Base-by-base conservation (phyloP, 2,888 invertebrate genomes). In the Stenotaenia linearis region DNA sequence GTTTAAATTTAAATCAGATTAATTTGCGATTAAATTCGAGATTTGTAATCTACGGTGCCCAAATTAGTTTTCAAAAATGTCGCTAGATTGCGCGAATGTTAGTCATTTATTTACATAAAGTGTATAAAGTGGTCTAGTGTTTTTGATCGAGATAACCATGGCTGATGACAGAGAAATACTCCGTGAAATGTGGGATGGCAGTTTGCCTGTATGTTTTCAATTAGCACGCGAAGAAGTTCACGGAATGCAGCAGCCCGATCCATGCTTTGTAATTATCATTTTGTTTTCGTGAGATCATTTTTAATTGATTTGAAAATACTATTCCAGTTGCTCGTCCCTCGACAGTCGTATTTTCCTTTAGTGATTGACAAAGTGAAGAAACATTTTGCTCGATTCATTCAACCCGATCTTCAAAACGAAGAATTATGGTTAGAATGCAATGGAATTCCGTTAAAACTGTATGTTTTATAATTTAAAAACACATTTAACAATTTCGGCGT, bases 391-490 rank as follows among this genome's bases (percentile, higher is more conserved):
- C 91, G 93, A 80, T 93, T 91, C 85, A 91, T 96, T 84, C 91
- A 92, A 35, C 91, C 91, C 85, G 93, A 93, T 83, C 92, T 92
- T 85, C 91, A 92, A 80, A 93, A 94, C 82, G 91, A 91, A 83
- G 96, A 96, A 87, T 93, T 97, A 90, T 98, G 98, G 97, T 88
- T 98, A 80, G 97, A 97, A 84, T 96, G 91, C 85, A 94, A 96
- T 87, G 95, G 96, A 0, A 92, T 92, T 82, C 95, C 97, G 0
- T 87, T 98, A 21, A 97, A 96, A 87, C 95, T 97, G 92, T 89
- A 32, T 10, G 23, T 75, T 32, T n/a, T n/a, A n/a, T n/a, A n/a
- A n/a, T n/a, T n/a, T n/a, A n/a, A n/a, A n/a, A n/a, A n/a, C n/a
- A n/a, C n/a, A n/a, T n/a, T n/a, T n/a, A n/a, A n/a, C n/a, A n/a